Evolutionary conservation across 2,888 invertebrate genomes (phyloP).

Genomic region (Caenorhabditis afra): DNA sequence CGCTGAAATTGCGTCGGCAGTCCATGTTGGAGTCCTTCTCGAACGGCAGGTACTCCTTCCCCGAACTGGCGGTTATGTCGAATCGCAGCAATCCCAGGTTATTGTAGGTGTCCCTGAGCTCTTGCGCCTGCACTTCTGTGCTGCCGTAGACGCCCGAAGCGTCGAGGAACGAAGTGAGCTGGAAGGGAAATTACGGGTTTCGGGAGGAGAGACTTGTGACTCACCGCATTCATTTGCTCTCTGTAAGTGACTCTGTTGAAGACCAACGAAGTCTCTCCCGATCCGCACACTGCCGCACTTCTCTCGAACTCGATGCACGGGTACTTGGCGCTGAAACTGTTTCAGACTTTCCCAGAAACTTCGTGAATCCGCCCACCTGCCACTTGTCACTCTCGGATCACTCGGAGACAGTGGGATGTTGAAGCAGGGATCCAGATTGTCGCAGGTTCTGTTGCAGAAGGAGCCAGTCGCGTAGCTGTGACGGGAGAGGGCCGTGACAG

Average conservation of each 20-base stretch:
- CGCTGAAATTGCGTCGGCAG: conserved; percentile 82
- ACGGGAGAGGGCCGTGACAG: conserved; percentile 88
- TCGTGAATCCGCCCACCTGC: conserved; percentile 66
- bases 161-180: conserved; percentile 95
- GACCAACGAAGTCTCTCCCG: conserved; percentile 94
- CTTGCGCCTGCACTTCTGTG: conserved; percentile 84
- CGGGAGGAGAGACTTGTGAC: conserved; percentile 11
- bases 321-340: conserved; percentile 82
- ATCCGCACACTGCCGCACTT: conserved; percentile 97
- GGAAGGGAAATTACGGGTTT: neutral
- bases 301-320: conserved; percentile 95
- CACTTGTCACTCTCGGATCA: conserved; percentile 87
- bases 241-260: conserved; percentile 89
- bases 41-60: conserved; percentile 91
- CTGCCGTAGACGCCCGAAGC: conserved; percentile 97
- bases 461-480: conserved; percentile 78
- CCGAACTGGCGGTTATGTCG: conserved; percentile 63
- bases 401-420: conserved; percentile 94
- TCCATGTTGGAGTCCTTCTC: conserved; percentile 91
- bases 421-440: conserved; percentile 95
- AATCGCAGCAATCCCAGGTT: conserved; percentile 76
- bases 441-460: conserved; percentile 85
- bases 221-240: conserved; percentile 86
- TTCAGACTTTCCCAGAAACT: neutral
- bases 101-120: conserved; percentile 77